A percentile compares a stretch with the other conserved stretches of the same genome.
Conservation (phyloP, 2,797 vertebrate genomes). For the Capromys pilorides region DNA sequence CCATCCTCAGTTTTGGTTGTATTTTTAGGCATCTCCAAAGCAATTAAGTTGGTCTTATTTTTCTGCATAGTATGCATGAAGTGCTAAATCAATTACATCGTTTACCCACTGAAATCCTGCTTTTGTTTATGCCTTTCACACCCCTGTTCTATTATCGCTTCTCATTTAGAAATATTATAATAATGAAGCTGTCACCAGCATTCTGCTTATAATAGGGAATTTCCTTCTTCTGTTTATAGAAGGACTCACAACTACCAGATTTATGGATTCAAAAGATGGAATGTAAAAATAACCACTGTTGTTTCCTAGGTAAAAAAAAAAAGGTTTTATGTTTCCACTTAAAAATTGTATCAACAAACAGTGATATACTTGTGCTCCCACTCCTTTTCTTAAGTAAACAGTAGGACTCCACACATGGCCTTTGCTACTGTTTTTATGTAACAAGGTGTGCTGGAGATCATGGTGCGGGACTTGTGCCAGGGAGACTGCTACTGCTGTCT, state of each 20-base stretch:
- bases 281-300: slow-evolving; percentile 1
- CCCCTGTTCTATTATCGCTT: background rate
- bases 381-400: background rate
- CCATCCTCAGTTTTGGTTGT: background rate
- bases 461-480: rapidly evolving
- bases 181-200: background rate
- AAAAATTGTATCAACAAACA: background rate
- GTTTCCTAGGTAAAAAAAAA: background rate
- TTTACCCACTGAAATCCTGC: background rate
- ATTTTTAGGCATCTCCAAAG: background rate
- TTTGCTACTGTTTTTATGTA: background rate
- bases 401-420: background rate
- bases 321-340: background rate
- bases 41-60: background rate
- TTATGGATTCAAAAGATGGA: background rate
- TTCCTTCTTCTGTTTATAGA: background rate
- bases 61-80: background rate
- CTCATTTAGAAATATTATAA: background rate
- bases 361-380: background rate
- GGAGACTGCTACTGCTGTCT: background rate
- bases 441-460: background rate
- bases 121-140: background rate
- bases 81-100: background rate
- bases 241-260: background rate
- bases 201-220: background rate